A percentile compares a stretch with the other conserved stretches of the same genome.
Conservation (phyloP, 2,888 invertebrate genomes). For the Endotricha flammealis region DNA sequence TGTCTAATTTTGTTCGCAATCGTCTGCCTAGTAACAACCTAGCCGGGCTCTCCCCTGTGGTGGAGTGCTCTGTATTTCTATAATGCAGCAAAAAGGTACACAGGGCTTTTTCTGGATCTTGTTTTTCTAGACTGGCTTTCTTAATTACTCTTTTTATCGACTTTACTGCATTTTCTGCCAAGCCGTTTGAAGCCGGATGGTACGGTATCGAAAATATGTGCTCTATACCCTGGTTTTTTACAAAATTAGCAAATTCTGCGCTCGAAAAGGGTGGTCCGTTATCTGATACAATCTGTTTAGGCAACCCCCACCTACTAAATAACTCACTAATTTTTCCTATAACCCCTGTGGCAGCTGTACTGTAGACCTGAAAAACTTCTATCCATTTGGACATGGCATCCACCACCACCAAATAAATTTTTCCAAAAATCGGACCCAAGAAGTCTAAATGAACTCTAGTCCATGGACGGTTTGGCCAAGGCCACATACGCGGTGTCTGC, state of each 20-base stretch:
- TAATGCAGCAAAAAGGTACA: slow-evolving; percentile 18
- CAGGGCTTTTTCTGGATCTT: too few relatives aligned
- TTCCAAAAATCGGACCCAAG: slow-evolving; percentile 5
- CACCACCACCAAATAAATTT: slow-evolving; percentile 3
- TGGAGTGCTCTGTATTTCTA: slow-evolving; percentile 17
- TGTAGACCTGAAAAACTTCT: background rate
- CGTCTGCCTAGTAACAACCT: slow-evolving; percentile 13
- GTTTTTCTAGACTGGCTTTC: background rate
- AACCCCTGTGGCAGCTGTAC: background rate
- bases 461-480: slow-evolving; percentile 3
- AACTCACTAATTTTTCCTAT: background rate
- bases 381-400: slow-evolving; percentile 5
- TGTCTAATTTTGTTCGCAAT: slow-evolving; percentile 15
- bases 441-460: slow-evolving; percentile 4
- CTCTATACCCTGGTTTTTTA: background rate
- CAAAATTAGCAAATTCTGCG: slow-evolving; percentile 3
- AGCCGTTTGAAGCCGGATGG: slow-evolving; percentile 12
- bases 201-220: slow-evolving; percentile 11
- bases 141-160: background rate
- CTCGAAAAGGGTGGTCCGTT: slow-evolving; percentile 10
- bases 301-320: background rate
- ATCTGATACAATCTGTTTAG: background rate
- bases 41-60: slow-evolving; percentile 18
- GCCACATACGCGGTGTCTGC: slow-evolving; percentile 1
- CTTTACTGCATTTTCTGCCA: slow-evolving; percentile 8